phyloP scores from a whole-genome alignment of 1,140 invertebrate species.

The Drosophila pallidifrons region DNA sequence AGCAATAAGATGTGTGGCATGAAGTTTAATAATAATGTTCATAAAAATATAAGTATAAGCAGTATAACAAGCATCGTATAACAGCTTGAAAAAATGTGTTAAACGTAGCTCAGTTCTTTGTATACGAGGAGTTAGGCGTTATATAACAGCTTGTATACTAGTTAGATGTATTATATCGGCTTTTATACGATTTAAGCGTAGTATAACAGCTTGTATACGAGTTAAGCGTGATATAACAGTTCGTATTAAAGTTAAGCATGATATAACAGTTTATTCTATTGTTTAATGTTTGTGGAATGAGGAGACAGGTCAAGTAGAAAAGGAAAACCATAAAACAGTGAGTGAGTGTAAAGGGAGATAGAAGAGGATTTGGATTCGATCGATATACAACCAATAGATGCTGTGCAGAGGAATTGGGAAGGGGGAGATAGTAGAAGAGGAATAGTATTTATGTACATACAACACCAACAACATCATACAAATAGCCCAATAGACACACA shows the following conservation, averaged over 20 bases:
- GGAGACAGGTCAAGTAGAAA: background rate
- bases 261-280: background rate
- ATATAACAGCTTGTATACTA: background rate
- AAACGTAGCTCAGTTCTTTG: no score
- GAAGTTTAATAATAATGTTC: background rate
- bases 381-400: background rate
- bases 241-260: background rate
- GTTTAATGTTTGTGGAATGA: background rate
- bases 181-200: no score
- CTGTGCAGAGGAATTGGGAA: background rate
- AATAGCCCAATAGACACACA: constrained; percentile 25
- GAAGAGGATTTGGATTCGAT: background rate
- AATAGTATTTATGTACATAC: constrained; percentile 19
- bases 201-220: background rate
- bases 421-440: no score
- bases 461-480: constrained; percentile 42
- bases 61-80: no score
- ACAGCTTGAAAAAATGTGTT: no score
- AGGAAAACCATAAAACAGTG: background rate
- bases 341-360: background rate
- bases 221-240: constrained; percentile 1
- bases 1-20: background rate
- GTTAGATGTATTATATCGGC: no score
- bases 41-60: background rate
- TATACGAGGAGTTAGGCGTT: background rate